Evolutionary conservation across 2,113 vertebrate genomes (phyloP), one percentile per base, ranked within the genome.

Genomic region (Leucopsar rothschildi): DNA sequence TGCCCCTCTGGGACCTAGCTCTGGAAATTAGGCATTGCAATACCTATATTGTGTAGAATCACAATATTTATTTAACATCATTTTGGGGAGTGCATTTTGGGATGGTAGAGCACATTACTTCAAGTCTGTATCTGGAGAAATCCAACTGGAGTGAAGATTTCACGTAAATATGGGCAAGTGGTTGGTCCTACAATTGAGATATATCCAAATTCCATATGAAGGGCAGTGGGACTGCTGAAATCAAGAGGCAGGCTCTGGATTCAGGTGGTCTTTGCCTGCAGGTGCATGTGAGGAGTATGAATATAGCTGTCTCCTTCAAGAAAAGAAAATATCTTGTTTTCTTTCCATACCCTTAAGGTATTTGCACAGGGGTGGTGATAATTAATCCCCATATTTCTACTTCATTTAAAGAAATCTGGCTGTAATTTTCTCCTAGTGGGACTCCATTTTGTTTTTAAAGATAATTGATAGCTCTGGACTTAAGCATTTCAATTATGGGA

Each of bases 381-480:
- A 96, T 97, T 96, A 97, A 96, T 95, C 93, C 95, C 76, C 68
- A 35, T 64, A 95, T 95, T 95, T 93, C 90, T 90, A 78, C 80
- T 92, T 93, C 82, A 52, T 88, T 88, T 90, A 94, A 96, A 94
- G 92, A 95, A 94, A 92, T 61, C 40, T 95, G 52, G 28, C 90
- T 96, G 94, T 93, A 96, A 96, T 96, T 96, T 96, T 94, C 88
- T 97, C 90, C 94, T 96, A 81, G 85, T 92, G 96, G 95, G 93
- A 96, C 90, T 96, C 95, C 95, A 96, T 96, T 96, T 97, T 96
- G 96, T 96, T 97, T 96, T 96, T 97, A 97, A 97, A 96, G 92
- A 95, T 96, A 97, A 97, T 96, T 97, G 96, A 96, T 97, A 96
- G 90, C 93, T 96, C 92, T 94, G 93, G 93, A 97, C 92, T 96